These are phyloP conservation scores for Petrophora chlorosata DNA, from an alignment of 2,888 invertebrate genomes.

Conservation along the genomic window DNA sequence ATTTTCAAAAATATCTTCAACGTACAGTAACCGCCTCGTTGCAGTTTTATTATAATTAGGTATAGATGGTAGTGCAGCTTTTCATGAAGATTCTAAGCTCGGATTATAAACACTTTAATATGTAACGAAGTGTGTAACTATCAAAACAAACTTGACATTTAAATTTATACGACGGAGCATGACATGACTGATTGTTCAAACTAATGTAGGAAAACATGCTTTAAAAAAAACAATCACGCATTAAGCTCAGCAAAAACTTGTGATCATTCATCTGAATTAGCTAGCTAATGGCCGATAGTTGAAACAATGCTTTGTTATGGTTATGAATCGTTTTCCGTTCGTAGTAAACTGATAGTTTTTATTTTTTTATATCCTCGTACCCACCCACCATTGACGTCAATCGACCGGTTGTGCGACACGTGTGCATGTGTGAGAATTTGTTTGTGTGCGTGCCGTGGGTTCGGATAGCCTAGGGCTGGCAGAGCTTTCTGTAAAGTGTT, in stretches of 20 bases:
- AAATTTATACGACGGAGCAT: too few relatives aligned
- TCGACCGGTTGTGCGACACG: constrained; percentile 62
- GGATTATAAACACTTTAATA: too few relatives aligned
- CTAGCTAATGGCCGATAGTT: constrained; percentile 43
- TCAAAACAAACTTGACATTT: too few relatives aligned
- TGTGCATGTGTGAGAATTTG: constrained; percentile 44
- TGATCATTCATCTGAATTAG: constrained; percentile 10
- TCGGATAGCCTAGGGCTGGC: constrained; percentile 14
- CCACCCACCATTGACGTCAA: constrained; percentile 80
- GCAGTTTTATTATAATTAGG: too few relatives aligned
- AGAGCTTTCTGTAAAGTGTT: too few relatives aligned
- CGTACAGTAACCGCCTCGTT: too few relatives aligned
- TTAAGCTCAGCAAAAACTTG: constrained; percentile 22
- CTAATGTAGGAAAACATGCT: neutral
- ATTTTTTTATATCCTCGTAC: constrained; percentile 65
- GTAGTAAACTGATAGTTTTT: constrained; percentile 78
- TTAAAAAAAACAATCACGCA: constrained; percentile 10
- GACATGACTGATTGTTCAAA: neutral
- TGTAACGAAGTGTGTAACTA: too few relatives aligned
- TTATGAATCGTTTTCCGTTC: constrained; percentile 56
- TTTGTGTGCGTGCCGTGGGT: constrained; percentile 5
- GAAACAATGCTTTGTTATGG: constrained; percentile 72
- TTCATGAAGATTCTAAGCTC: too few relatives aligned
- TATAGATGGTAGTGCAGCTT: too few relatives aligned
- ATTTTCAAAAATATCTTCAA: too few relatives aligned